Percentiles rank a stretch among this genome's conserved stretches.
Evolutionary conservation across 2,113 vertebrate genomes (phyloP).

Genomic region (Serilophus lunatus): DNA sequence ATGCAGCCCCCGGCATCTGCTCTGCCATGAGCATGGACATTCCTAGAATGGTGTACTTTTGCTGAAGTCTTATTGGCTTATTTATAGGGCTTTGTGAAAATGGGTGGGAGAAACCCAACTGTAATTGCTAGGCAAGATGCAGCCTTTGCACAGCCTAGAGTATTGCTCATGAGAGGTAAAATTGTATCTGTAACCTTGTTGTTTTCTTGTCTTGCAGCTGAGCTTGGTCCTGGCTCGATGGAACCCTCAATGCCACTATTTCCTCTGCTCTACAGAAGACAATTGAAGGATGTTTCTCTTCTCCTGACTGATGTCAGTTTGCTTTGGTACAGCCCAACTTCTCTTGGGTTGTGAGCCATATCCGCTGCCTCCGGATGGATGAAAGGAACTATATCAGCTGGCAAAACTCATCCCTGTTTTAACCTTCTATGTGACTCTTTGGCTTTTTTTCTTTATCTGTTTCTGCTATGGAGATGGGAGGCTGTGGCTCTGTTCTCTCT

Average conservation of each 20-base stretch:
- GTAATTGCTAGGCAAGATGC: background rate
- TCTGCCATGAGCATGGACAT: background rate
- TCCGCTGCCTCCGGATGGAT: background rate
- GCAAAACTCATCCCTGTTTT: background rate
- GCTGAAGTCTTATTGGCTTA: background rate
- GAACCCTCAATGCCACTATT: background rate
- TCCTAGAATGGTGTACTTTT: rapidly evolving
- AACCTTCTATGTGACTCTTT: background rate
- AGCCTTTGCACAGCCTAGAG: background rate
- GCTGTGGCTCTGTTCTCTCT: background rate
- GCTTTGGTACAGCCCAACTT: background rate
- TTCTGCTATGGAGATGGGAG: background rate
- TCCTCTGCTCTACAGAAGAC: constrained; percentile 27
- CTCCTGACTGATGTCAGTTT: background rate
- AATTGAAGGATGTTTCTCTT: constrained; percentile 43
- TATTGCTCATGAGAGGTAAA: background rate
- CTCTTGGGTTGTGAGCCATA: background rate
- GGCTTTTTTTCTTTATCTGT: background rate
- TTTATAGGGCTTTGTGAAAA: background rate
- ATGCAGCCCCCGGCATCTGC: background rate
- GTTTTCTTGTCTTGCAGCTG: constrained; percentile 47
- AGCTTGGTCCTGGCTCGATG: background rate
- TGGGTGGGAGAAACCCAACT: background rate
- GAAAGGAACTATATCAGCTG: constrained; percentile 8
- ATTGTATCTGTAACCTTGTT: background rate